Evolutionary conservation across 2,888 invertebrate species (phyloP).

Genomic region (Eurytoma adleriae): DNA sequence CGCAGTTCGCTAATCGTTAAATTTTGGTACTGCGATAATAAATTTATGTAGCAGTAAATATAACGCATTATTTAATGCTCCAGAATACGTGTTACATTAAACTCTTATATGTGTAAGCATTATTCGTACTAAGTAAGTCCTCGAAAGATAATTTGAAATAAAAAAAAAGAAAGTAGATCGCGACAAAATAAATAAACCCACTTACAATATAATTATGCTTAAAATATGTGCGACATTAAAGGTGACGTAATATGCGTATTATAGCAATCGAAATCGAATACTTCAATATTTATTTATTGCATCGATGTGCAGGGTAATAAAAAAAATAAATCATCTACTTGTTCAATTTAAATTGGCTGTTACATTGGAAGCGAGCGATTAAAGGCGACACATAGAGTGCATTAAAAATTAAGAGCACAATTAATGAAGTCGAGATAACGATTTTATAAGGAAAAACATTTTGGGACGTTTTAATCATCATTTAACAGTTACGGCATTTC

Average conservation of each 20-base stretch:
- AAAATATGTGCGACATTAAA: conserved; percentile 8
- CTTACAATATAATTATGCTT: not conserved
- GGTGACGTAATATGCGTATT: conserved; percentile 5
- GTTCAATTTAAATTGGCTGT: not conserved
- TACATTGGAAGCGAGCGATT: not conserved
- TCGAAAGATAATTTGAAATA: not conserved
- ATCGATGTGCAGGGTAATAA: not conserved
- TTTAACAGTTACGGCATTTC: conserved; percentile 25
- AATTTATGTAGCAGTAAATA: too few species aligned
- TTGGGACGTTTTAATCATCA: conserved; percentile 43
- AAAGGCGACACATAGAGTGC: not conserved
- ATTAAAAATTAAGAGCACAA: conserved; percentile 16
- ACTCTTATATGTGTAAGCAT: too few species aligned
- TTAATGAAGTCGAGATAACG: conserved; percentile 37
- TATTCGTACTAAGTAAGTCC: conserved; percentile 1
- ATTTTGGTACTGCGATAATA: too few species aligned
- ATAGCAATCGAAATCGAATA: not conserved
- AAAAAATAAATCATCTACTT: not conserved
- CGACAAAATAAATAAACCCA: conserved; percentile 12
- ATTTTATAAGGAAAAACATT: conserved; percentile 31
- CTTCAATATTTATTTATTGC: too few species aligned
- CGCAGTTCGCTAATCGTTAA: too few species aligned
- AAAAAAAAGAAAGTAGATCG: conserved; percentile 21
- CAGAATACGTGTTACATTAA: too few species aligned
- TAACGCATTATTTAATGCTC: too few species aligned